These are phyloP conservation scores for Scolopax mira DNA, from an alignment of 2,113 vertebrate genomes.

Conservation along the genomic window DNA sequence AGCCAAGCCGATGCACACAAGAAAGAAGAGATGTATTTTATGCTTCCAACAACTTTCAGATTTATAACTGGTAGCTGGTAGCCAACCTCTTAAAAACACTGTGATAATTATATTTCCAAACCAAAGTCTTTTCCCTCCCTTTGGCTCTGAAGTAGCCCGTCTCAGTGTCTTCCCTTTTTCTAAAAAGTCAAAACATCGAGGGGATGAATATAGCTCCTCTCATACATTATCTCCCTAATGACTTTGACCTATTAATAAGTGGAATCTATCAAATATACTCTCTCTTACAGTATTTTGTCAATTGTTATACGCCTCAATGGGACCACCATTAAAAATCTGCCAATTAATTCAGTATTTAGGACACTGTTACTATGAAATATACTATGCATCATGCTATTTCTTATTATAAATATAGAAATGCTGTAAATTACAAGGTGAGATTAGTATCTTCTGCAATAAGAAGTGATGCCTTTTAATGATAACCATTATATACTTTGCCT, in stretches of 20 bases:
- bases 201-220: not conserved
- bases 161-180: not conserved
- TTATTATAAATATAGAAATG: slow-evolving; percentile 45
- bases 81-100: not conserved
- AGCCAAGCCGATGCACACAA: not conserved
- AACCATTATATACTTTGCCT: not conserved
- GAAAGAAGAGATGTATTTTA: not conserved
- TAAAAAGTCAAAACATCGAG: slow-evolving; percentile 18
- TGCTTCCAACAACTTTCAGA: not conserved
- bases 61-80: not conserved
- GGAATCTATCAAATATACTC: slow-evolving; percentile 61
- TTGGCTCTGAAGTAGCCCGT: not conserved
- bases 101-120: not conserved
- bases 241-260: slow-evolving; percentile 65
- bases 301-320: slow-evolving; percentile 55
- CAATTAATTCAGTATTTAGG: slow-evolving; percentile 63
- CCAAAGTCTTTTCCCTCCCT: not conserved
- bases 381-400: not conserved
- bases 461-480: slow-evolving; percentile 29
- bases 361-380: slow-evolving; percentile 23
- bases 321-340: slow-evolving; percentile 60
- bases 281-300: slow-evolving; percentile 60
- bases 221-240: slow-evolving; percentile 60
- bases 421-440: slow-evolving; percentile 40
- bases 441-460: slow-evolving; percentile 43